Conservation (phyloP, 1,140 invertebrate species). For the Solen grandis region DNA sequence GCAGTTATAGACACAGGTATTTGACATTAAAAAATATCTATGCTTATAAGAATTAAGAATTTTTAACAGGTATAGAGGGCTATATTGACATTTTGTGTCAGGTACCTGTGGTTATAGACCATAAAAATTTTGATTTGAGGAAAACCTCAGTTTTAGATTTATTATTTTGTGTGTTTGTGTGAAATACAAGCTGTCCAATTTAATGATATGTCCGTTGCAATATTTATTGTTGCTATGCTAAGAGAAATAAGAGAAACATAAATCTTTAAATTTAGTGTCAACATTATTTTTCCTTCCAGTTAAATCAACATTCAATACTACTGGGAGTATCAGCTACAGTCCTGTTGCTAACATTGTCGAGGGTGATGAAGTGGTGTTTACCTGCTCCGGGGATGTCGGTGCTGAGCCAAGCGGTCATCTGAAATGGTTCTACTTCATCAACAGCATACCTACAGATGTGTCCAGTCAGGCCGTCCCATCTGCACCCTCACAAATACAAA, state of each 20-base stretch:
- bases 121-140: too few species aligned
- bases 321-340: neutral
- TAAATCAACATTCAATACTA: constrained; percentile 4
- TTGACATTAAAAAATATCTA: too few species aligned
- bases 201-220: neutral
- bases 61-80: too few species aligned
- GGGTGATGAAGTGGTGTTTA: constrained; percentile 11
- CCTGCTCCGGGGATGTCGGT: constrained; percentile 34
- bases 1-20: too few species aligned
- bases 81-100: too few species aligned
- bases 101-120: too few species aligned
- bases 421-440: constrained; percentile 24
- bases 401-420: constrained; percentile 17
- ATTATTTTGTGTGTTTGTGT: neutral
- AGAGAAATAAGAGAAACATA: neutral
- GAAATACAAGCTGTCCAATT: neutral
- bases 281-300: constrained; percentile 7
- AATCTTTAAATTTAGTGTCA: neutral
- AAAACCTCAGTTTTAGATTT: too few species aligned
- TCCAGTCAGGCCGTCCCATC: neutral
- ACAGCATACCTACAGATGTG: neutral
- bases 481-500: neutral
- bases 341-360: constrained; percentile 15
- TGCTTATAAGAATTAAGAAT: too few species aligned
- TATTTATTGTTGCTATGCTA: neutral